phyloP scores from a whole-genome alignment of 1,140 invertebrate species.

The Sycophaga agraensis region DNA sequence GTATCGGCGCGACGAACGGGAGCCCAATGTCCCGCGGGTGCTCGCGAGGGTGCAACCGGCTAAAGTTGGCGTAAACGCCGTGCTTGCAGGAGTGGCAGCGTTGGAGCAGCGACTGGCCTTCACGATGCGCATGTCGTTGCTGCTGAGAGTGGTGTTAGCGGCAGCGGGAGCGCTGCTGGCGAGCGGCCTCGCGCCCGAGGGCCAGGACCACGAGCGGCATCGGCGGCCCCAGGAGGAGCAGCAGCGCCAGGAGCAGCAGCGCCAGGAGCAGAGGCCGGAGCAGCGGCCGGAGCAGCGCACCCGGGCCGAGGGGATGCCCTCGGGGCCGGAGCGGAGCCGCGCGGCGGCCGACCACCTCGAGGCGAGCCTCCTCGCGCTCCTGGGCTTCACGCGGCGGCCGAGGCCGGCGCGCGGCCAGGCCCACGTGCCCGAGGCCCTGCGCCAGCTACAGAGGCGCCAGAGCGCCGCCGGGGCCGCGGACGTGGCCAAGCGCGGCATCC shows the following conservation, averaged over 20 bases:
- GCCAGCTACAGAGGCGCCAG: constrained; percentile 72
- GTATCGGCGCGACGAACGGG: too few species aligned
- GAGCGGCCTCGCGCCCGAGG: constrained; percentile 37
- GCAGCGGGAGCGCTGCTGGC: constrained; percentile 51
- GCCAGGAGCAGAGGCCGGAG: background rate
- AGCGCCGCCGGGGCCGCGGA: constrained; percentile 63
- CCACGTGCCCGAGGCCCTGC: constrained; percentile 75
- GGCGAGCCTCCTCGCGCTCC: constrained; percentile 69
- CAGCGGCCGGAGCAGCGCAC: background rate
- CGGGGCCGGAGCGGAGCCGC: constrained; percentile 37
- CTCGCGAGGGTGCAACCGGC: background rate
- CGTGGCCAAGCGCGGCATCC: constrained; percentile 69
- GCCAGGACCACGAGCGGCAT: constrained; percentile 32
- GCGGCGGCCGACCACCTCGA: constrained; percentile 63
- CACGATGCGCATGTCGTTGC: constrained; percentile 58
- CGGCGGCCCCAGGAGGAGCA: constrained; percentile 3
- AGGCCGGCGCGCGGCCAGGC: constrained; percentile 37
- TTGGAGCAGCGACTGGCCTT: constrained; percentile 49
- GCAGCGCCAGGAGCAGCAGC: background rate
- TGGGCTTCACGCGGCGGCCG: constrained; percentile 71
- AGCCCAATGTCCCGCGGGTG: too few species aligned
- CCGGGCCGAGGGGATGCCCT: background rate
- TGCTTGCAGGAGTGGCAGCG: constrained; percentile 50
- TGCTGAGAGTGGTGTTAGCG: constrained; percentile 53
- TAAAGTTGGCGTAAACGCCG: background rate